These are phyloP conservation scores for Pseudobourletiella spinata DNA, from an alignment of 1,140 invertebrate genomes.

Conservation along the genomic window DNA sequence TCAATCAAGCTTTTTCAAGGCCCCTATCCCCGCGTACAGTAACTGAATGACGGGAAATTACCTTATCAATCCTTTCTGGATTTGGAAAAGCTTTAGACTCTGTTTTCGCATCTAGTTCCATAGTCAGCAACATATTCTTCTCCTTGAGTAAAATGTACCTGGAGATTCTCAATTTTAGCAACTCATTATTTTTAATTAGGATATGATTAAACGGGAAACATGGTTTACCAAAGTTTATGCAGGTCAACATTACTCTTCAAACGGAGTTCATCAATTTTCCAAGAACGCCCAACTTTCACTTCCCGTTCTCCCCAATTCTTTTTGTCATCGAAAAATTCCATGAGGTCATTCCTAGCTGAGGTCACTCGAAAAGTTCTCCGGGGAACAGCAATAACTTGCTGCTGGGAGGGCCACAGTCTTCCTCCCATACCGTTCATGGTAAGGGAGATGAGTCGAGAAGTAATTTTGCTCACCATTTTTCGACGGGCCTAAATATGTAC, in stretches of 20 bases:
- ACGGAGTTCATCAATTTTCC: conserved; percentile 82
- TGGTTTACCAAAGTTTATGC: conserved; percentile 91
- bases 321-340: conserved; percentile 88
- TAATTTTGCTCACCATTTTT: not conserved
- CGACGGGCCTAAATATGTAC: no score
- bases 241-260: conserved; percentile 93
- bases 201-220: not conserved
- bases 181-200: not conserved
- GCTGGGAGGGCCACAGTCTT: no score
- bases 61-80: conserved; percentile 91
- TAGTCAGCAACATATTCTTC: conserved; percentile 91
- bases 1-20: no score
- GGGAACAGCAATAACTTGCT: no score
- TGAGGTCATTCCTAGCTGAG: conserved; percentile 41
- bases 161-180: no score
- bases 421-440: no score
- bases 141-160: conserved; percentile 92
- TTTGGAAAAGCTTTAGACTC: conserved; percentile 71
- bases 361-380: not conserved
- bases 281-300: conserved; percentile 75
- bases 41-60: no score
- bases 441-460: no score
- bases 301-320: conserved; percentile 73
- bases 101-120: conserved; percentile 74
- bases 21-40: no score